These are phyloP conservation scores for Petrophora chlorosata DNA, from an alignment of 2,888 invertebrate genomes.

Conservation along the genomic window DNA sequence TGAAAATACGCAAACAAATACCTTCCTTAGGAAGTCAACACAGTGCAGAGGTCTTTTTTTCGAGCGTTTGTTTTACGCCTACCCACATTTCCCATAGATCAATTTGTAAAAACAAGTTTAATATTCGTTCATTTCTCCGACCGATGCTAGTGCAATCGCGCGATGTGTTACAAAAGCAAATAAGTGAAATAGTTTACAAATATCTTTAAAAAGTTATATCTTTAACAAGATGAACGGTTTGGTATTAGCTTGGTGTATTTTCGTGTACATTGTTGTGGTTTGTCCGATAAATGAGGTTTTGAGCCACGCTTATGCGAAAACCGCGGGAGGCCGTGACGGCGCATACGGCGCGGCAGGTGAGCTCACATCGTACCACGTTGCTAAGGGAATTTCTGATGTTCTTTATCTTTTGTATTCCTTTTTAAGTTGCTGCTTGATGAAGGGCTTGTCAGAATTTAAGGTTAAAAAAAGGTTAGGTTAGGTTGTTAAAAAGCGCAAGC, in stretches of 20 bases:
- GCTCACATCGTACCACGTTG: constrained; percentile 1
- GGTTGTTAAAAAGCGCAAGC: no score
- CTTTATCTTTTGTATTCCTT: not conserved
- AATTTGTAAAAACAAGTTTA: not conserved
- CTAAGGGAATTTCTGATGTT: no score
- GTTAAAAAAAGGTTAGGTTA: no score
- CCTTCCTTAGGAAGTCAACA: no score
- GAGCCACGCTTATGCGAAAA: constrained; percentile 3
- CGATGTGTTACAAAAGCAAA: not conserved
- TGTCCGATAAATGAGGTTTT: constrained; percentile 7
- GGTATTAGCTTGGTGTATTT: constrained; percentile 4
- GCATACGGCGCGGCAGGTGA: constrained; percentile 18
- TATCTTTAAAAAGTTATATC: not conserved
- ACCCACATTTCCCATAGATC: constrained; percentile 9
- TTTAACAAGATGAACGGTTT: constrained; percentile 24
- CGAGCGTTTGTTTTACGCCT: not conserved
- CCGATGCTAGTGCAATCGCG: constrained; percentile 3
- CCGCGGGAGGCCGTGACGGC: constrained; percentile 4
- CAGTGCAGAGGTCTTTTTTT: no score
- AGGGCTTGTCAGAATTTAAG: not conserved
- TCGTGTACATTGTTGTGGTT: constrained; percentile 20
- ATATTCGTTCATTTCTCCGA: constrained; percentile 8
- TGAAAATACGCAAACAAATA: no score
- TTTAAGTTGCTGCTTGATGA: not conserved
- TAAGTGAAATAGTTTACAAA: not conserved